Conservation (phyloP, 2,797 vertebrate genomes). For the Phylloscopus collybita region DNA sequence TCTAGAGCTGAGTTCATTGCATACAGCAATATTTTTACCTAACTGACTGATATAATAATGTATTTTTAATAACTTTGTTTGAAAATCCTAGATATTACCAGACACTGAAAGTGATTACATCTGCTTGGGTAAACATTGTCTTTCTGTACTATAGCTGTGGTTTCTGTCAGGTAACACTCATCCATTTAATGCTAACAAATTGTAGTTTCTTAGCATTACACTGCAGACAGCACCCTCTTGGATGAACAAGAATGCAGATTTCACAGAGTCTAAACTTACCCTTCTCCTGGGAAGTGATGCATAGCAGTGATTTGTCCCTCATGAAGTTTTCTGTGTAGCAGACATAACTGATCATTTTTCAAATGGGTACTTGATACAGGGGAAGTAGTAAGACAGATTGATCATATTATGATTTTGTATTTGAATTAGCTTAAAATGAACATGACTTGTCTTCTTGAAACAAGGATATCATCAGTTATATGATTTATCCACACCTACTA, state of each 20-base stretch:
- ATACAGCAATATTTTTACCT: background rate
- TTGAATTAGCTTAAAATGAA: background rate
- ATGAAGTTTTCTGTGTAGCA: background rate
- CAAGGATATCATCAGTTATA: background rate
- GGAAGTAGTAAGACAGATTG: background rate
- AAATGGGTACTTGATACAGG: background rate
- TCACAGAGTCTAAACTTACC: background rate
- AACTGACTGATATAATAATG: background rate
- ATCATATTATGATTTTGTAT: background rate
- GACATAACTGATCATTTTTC: background rate
- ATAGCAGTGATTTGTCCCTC: background rate
- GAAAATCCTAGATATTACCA: background rate
- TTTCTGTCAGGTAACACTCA: background rate
- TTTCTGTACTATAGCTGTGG: background rate
- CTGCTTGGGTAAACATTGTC: background rate
- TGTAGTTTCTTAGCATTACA: background rate
- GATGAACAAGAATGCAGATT: background rate
- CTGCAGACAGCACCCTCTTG: background rate
- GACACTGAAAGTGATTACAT: background rate
- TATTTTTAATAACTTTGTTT: background rate
- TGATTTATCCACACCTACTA: background rate
- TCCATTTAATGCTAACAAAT: background rate
- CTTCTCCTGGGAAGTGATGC: background rate
- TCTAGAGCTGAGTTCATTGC: background rate
- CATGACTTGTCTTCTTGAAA: background rate